A percentile compares a stretch with the other conserved stretches of the same genome.
These are phyloP conservation scores for Cryptocephalus primarius DNA, from an alignment of 2,888 invertebrate species.

Conservation along the genomic window DNA sequence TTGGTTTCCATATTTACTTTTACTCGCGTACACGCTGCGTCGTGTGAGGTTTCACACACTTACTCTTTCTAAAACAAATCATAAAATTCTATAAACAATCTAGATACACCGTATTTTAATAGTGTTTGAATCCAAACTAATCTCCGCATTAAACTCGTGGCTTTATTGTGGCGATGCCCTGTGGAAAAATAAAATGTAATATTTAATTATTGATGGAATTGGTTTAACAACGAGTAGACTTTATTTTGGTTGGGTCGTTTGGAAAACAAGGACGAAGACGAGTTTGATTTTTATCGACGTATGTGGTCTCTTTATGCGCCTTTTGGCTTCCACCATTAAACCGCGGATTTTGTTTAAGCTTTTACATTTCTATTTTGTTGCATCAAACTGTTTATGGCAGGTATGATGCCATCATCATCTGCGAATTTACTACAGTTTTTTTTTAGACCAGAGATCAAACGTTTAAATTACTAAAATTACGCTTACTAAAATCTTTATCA, in stretches of 20 bases:
- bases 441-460: too few species aligned
- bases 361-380: too few species aligned
- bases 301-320: too few species aligned
- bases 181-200: constrained; percentile 8
- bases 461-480: too few species aligned
- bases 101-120: constrained; percentile 25
- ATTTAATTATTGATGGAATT: neutral
- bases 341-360: too few species aligned
- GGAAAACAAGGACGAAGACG: neutral
- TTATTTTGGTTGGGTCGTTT: neutral
- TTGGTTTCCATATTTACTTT: constrained; percentile 29
- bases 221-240: neutral
- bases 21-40: constrained; percentile 23
- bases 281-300: neutral
- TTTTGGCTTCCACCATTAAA: too few species aligned
- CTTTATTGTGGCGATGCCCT: constrained; percentile 19
- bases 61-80: constrained; percentile 36
- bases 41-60: constrained; percentile 38
- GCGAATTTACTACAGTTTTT: too few species aligned
- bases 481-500: too few species aligned
- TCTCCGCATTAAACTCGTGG: constrained; percentile 19
- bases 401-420: too few species aligned
- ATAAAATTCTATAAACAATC: constrained; percentile 35
- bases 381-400: too few species aligned
- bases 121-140: constrained; percentile 23